Base-by-base conservation (phyloP, 2,113 vertebrate genomes). In the Callospermophilus lateralis region DNA sequence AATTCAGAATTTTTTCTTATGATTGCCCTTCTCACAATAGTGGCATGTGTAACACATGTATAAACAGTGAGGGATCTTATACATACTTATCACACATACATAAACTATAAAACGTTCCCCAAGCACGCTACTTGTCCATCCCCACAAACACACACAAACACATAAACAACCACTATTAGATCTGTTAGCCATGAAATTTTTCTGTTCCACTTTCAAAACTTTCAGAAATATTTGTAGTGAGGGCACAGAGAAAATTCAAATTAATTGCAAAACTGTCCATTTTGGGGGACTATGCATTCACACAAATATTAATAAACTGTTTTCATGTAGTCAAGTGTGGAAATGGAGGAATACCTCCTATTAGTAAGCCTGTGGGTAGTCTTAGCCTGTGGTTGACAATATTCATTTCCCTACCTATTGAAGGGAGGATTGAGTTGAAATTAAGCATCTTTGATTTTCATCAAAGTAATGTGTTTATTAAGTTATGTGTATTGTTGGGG, bases 401-500 rank as follows among this genome's bases (percentile, higher is more conserved):
- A 2, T 84, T 37, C 8, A 61, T 9, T 8, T 10, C 15, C 48
- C 20, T 28, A 30, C 4, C 3, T 32, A 28, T 0, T 48, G 2
- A 8, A 34, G 39, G 90, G 28, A 78, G 8, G 63, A 48, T 37
- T 1, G 10, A 84, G 13, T n/a, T 84, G 72, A 89, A 72, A 89
- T 22, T 6, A 53, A 84, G 79, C 6, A 65, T 26, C 72, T 78
- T 89, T 84, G n/a, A 42, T 78, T 58, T 74, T 61, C 2, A 24
- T n/a, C 72, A 72, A 84, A 84, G 42, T 55, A 92, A 89, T 63
- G 8, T 78, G 32, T 79, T 81, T 92, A 73, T 45, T 83, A 61
- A 89, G 42, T 63, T 63, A 28, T 63, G 61, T 26, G 61, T 8
- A 24, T 63, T 28, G 8, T 28, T 19, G 19, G 61, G 22, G 24